These are phyloP conservation scores for Muschampia plurimacula DNA, from an alignment of 2,888 invertebrate species.

Conservation along the genomic window DNA sequence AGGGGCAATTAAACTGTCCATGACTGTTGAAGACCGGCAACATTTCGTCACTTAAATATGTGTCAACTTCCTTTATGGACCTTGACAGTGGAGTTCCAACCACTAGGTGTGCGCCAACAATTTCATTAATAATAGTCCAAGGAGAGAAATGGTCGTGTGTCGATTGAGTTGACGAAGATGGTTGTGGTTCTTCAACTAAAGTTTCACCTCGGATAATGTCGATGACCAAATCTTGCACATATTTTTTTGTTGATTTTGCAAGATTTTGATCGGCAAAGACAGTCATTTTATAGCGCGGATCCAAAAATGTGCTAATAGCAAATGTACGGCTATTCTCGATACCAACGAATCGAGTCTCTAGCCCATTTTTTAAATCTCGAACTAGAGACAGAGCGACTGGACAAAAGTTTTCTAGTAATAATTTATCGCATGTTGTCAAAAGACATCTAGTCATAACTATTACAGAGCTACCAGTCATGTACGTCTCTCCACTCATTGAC, in stretches of 20 bases:
- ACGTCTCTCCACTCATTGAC: constrained; percentile 39
- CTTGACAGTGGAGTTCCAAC: constrained; percentile 5
- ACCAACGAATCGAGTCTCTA: too few species aligned
- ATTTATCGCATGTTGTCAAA: constrained; percentile 37
- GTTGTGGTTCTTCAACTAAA: too few species aligned
- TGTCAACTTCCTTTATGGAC: constrained; percentile 44
- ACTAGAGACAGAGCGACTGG: too few species aligned
- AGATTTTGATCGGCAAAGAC: constrained; percentile 41
- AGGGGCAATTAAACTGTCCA: constrained; percentile 33
- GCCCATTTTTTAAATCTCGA: too few species aligned
- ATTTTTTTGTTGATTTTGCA: constrained; percentile 38
- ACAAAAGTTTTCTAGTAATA: constrained; percentile 22
- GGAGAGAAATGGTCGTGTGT: constrained; percentile 41
- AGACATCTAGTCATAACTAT: constrained; percentile 47
- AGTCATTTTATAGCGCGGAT: constrained; percentile 42
- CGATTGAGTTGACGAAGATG: too few species aligned
- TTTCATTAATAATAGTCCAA: constrained; percentile 45
- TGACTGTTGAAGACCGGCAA: constrained; percentile 20
- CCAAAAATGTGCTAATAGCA: constrained; percentile 45
- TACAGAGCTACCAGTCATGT: constrained; percentile 45
- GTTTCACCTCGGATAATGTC: too few species aligned
- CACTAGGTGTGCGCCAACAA: constrained; percentile 10
- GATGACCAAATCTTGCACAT: too few species aligned
- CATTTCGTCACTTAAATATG: constrained; percentile 40
- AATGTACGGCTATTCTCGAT: constrained; percentile 36